Percentiles rank a stretch among this genome's conserved stretches.
These are phyloP conservation scores for Caranx melampygus DNA, from an alignment of 2,113 vertebrate species.

Conservation along the genomic window DNA sequence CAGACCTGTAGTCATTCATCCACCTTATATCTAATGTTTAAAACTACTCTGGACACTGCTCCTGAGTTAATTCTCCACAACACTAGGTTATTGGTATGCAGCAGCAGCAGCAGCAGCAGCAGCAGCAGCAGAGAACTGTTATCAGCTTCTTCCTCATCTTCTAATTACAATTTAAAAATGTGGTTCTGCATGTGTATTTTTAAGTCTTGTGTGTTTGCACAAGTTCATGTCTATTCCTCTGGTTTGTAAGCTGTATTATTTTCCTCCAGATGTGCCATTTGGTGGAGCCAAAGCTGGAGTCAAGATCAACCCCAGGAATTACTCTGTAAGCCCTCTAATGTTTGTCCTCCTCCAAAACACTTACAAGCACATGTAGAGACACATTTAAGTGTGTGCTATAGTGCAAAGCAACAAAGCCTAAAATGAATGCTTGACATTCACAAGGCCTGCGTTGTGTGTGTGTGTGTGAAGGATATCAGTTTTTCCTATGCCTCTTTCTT, in stretches of 20 bases:
- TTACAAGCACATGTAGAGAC: background rate
- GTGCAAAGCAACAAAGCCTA: background rate
- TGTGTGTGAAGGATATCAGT: background rate
- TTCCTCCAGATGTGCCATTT: constrained; percentile 95
- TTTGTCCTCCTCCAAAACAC: background rate
- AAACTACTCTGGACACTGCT: too few species aligned
- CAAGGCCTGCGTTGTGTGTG: background rate
- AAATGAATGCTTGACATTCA: background rate
- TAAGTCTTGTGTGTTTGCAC: background rate
- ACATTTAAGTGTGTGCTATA: background rate
- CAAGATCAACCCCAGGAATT: constrained; percentile 98
- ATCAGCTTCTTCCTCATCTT: background rate
- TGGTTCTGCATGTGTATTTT: background rate
- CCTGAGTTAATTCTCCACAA: background rate
- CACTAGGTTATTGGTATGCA: background rate
- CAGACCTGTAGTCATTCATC: background rate
- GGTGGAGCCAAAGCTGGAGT: constrained; percentile 99
- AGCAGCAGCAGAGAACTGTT: background rate
- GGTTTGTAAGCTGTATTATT: constrained; percentile 44
- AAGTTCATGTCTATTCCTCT: background rate
- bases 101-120: background rate
- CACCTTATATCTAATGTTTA: background rate
- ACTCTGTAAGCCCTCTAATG: constrained; percentile 88
- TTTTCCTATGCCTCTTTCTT: constrained; percentile 2
- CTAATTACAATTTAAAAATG: background rate